Evolutionary conservation across 2,888 invertebrate species (phyloP).

Genomic region (Stenoptilia bipunctidactyla): DNA sequence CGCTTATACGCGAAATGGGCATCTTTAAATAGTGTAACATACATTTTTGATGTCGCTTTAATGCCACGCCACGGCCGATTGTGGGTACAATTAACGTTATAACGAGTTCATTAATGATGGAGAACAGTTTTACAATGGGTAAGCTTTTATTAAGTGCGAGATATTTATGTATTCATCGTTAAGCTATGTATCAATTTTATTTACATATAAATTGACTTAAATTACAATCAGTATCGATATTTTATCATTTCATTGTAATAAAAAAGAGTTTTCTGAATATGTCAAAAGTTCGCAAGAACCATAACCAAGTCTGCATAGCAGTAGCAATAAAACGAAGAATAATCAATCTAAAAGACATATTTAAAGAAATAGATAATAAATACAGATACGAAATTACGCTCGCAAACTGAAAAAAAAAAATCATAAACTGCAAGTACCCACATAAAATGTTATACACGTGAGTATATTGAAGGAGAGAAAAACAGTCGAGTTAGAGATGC

Average conservation of each 20-base stretch:
- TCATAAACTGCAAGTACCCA: slow-evolving; percentile 37
- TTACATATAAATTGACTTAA: too few relatives aligned
- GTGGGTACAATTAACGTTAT: slow-evolving; percentile 60
- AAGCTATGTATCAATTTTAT: neutral
- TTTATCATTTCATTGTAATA: too few relatives aligned
- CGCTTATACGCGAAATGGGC: slow-evolving; percentile 55
- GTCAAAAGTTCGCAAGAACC: too few relatives aligned
- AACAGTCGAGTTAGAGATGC: slow-evolving; percentile 40
- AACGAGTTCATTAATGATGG: slow-evolving; percentile 47
- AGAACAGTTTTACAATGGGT: slow-evolving; percentile 6
- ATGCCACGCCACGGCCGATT: slow-evolving; percentile 51
- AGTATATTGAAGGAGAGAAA: slow-evolving; percentile 48
- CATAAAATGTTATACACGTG: slow-evolving; percentile 25
- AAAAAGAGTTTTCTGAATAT: too few relatives aligned
- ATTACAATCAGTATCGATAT: too few relatives aligned
- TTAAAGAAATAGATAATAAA: neutral
- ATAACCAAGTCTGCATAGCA: too few relatives aligned
- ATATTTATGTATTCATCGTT: slow-evolving; percentile 15
- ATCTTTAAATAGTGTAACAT: slow-evolving; percentile 63
- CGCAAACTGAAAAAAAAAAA: slow-evolving; percentile 24
- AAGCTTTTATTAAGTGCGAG: slow-evolving; percentile 19
- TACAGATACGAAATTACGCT: slow-evolving; percentile 1
- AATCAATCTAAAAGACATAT: neutral
- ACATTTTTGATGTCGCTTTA: slow-evolving; percentile 63
- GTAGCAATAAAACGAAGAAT: neutral